Base-by-base conservation (phyloP, 2,113 vertebrate genomes). In the Oceanodroma tethys region DNA sequence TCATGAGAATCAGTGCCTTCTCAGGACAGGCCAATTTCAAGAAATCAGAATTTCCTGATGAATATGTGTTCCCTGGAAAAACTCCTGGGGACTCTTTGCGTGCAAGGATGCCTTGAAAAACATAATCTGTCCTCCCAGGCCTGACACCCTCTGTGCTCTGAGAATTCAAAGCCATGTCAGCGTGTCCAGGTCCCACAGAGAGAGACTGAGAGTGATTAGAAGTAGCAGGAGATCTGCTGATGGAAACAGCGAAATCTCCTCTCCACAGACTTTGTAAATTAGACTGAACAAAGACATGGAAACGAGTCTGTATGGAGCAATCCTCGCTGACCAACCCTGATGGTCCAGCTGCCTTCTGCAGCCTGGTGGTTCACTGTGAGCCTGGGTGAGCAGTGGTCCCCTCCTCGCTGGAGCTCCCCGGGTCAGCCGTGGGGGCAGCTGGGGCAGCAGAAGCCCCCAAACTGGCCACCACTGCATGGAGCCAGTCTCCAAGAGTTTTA, bases 1-100 rank as follows among this genome's bases (percentile, higher is more conserved):
- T 26, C 83, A 81, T 81, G 81, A 95, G 91, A 97, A 95, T 60
- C 43, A 87, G 52, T 63, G 56, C 38, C 63, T 79, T 93, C 78
- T 89, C 73, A 91, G 83, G 88, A 81, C 93, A 86, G 42, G 45
- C 36, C 83, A 58, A 26, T 91, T 88, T 93, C 75, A 81, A 62
- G 75, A 47, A 84, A 74, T 47, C 47, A 63, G 81, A 53, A 71
- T 86, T 94, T 86, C 65, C 65, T 13, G 2, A 74, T 75, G 68
- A 84, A 74, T 68, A 11, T 29, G 16, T 56, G 23, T 68, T 96
- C 80, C 72, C 47, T 71, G 70, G 83, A 94, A 95, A 93, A 95
- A 66, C 80, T 86, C 45, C 88, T 78, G 76, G 42, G 72, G 93
- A 20, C 22, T 81, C 25, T 52, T 84, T 62, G 22, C 40, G 15